These are phyloP conservation scores for Leptinotarsa lineolata DNA, from an alignment of 1,140 invertebrate genomes.

Conservation along the genomic window DNA sequence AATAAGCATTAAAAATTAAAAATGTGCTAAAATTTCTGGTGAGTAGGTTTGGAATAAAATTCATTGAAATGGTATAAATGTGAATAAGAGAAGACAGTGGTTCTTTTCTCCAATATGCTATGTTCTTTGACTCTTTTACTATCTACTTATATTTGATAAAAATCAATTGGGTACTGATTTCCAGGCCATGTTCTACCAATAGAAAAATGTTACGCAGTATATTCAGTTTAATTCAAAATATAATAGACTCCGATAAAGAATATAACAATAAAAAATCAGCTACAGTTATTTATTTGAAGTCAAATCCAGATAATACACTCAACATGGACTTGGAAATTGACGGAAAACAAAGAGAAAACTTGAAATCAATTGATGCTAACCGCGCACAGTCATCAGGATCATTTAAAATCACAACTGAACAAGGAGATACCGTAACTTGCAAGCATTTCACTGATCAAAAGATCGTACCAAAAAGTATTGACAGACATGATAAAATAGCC, in stretches of 20 bases:
- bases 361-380: conserved; percentile 26
- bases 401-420: conserved; percentile 36
- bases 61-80: not conserved
- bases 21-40: conserved; percentile 20
- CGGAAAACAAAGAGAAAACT: conserved; percentile 18
- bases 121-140: no score
- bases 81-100: no score
- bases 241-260: conserved; percentile 39
- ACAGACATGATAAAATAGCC: not conserved
- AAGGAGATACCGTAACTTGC: conserved; percentile 38
- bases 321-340: conserved; percentile 37
- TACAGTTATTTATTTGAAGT: conserved; percentile 35
- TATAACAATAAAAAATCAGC: conserved; percentile 41
- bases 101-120: no score
- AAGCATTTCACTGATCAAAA: conserved; percentile 29
- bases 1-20: conserved; percentile 10
- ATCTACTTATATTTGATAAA: no score
- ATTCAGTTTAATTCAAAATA: conserved; percentile 38
- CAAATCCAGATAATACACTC: conserved; percentile 29
- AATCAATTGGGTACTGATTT: not conserved
- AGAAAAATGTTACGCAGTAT: conserved; percentile 31
- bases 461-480: conserved; percentile 18
- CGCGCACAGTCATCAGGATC: conserved; percentile 10
- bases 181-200: conserved; percentile 14
- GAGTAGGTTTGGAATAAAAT: not conserved